phyloP scores from a whole-genome alignment of 2,888 invertebrate species.

The Drosophila mercatorum region DNA sequence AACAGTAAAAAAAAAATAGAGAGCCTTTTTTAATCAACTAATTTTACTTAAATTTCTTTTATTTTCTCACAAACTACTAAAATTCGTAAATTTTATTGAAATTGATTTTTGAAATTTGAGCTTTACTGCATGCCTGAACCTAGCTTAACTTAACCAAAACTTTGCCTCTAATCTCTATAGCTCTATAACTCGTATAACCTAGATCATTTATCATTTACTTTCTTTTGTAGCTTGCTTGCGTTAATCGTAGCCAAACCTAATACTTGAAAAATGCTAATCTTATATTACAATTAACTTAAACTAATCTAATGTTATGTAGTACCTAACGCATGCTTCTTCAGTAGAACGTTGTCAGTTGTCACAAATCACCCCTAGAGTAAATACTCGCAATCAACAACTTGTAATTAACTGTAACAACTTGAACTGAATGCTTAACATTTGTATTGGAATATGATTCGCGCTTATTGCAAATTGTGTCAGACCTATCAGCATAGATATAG shows the following conservation, averaged over 20 bases:
- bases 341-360: slow-evolving; percentile 35
- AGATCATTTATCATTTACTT: slow-evolving; percentile 32
- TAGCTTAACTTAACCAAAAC: slow-evolving; percentile 7
- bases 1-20: slow-evolving; percentile 36
- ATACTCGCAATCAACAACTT: slow-evolving; percentile 20
- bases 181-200: slow-evolving; percentile 1
- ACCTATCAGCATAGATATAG: neutral
- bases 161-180: slow-evolving; percentile 1
- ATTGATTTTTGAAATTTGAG: slow-evolving; percentile 21
- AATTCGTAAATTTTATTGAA: slow-evolving; percentile 28
- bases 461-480: slow-evolving; percentile 17
- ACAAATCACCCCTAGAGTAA: slow-evolving; percentile 41
- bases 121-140: slow-evolving; percentile 54
- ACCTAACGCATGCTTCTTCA: slow-evolving; percentile 47
- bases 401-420: slow-evolving; percentile 20
- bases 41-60: slow-evolving; percentile 9
- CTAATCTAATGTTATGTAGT: slow-evolving; percentile 5
- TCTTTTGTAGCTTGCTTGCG: slow-evolving; percentile 42
- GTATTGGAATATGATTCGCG: slow-evolving; percentile 78
- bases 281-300: slow-evolving; percentile 9
- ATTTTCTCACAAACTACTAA: slow-evolving; percentile 4
- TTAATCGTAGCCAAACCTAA: slow-evolving; percentile 7
- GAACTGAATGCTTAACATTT: slow-evolving; percentile 67
- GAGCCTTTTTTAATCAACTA: slow-evolving; percentile 27
- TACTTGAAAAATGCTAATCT: neutral